Percentiles rank a stretch among this genome's conserved stretches.
These are phyloP conservation scores for Malurus splendens DNA, from an alignment of 2,797 vertebrate genomes.

Conservation along the genomic window DNA sequence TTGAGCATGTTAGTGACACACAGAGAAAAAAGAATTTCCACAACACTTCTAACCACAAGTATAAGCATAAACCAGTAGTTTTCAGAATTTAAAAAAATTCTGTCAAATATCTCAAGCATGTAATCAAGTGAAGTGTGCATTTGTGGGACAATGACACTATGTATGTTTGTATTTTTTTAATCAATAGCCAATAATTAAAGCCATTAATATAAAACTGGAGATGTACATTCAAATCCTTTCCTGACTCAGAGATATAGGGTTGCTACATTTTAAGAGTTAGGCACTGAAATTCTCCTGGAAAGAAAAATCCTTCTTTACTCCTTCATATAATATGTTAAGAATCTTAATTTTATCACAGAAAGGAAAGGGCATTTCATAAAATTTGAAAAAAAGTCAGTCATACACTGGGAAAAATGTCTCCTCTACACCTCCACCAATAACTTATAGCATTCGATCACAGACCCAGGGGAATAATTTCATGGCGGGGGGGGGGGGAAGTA, in stretches of 20 bases:
- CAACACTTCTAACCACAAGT: background rate
- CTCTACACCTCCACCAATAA: background rate
- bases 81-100: background rate
- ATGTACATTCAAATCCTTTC: background rate
- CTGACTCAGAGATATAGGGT: fast-evolving
- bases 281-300: background rate
- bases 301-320: background rate
- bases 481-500: background rate
- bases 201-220: background rate
- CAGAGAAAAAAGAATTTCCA: background rate
- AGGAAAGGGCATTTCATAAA: background rate
- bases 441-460: background rate
- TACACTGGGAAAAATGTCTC: background rate
- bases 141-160: background rate
- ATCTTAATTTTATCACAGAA: background rate
- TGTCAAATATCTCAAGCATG: background rate
- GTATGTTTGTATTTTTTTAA: background rate
- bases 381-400: background rate
- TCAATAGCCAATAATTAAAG: background rate
- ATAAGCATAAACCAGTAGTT: background rate
- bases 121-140: background rate
- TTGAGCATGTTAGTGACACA: background rate
- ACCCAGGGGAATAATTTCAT: background rate
- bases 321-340: background rate
- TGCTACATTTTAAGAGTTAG: background rate